A percentile compares a stretch with the other conserved stretches of the same genome.
Evolutionary conservation across 2,797 vertebrate species (phyloP).

Genomic region (Neomorphus geoffroyi): DNA sequence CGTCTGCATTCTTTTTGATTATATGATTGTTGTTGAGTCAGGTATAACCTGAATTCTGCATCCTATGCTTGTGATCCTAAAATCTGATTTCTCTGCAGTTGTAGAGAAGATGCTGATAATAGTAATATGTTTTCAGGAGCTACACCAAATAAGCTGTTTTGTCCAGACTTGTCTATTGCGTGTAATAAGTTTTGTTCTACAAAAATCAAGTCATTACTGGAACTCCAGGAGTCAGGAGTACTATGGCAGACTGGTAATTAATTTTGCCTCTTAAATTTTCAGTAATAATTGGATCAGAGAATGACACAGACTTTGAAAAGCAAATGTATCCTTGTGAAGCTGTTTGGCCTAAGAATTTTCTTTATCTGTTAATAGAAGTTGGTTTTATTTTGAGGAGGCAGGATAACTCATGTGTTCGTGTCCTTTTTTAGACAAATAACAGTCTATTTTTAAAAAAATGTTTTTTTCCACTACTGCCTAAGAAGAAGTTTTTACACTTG

Average conservation of each 20-base stretch:
- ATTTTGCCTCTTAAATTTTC: conserved; percentile 72
- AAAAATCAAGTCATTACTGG: conserved; percentile 72
- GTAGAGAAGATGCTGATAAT: neutral
- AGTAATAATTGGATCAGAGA: conserved; percentile 65
- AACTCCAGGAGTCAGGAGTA: conserved; percentile 67
- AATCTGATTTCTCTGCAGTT: neutral
- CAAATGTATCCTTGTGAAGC: neutral
- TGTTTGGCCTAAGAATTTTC: conserved; percentile 33
- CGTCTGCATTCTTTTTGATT: neutral
- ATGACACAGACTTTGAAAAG: conserved; percentile 44
- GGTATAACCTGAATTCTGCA: neutral
- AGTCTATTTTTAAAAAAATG: conserved; percentile 24
- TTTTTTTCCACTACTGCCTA: neutral
- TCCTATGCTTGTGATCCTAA: neutral
- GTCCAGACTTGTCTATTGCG: conserved; percentile 73
- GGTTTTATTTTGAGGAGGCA: neutral
- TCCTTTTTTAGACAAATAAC: conserved; percentile 39
- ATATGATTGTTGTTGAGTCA: neutral
- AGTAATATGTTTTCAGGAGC: conserved; percentile 17
- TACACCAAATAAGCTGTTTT: conserved; percentile 44
- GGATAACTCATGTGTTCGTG: neutral
- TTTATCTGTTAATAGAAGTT: conserved; percentile 9
- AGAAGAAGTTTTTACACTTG: conserved; percentile 21
- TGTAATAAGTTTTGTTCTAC: conserved; percentile 58
- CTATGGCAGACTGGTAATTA: conserved; percentile 75